phyloP scores from a whole-genome alignment of 2,888 invertebrate genomes.

The Anticlea derivata region DNA sequence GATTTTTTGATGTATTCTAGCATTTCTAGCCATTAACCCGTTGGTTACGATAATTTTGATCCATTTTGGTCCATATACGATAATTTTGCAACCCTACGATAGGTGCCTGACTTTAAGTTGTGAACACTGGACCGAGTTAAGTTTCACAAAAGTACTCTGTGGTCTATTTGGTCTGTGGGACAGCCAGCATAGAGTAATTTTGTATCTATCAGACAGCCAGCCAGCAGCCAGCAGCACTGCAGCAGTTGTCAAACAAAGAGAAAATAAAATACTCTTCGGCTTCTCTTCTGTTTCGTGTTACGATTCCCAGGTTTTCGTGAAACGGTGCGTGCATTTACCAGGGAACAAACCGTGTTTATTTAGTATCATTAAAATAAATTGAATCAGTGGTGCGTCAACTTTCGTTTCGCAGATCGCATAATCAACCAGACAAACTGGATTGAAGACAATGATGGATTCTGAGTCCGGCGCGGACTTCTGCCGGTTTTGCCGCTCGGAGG shows the following conservation, averaged over 20 bases:
- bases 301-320: slow-evolving; percentile 43
- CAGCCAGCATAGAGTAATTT: too few species aligned
- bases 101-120: too few species aligned
- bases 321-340: slow-evolving; percentile 47
- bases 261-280: slow-evolving; percentile 49
- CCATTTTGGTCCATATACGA: too few species aligned
- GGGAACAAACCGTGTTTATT: slow-evolving; percentile 16
- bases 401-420: slow-evolving; percentile 64
- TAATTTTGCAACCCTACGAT: too few species aligned
- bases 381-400: slow-evolving; percentile 27
- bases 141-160: too few species aligned
- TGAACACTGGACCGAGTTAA: too few species aligned
- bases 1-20: too few species aligned
- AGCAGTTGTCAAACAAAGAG: slow-evolving; percentile 65
- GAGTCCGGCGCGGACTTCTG: slow-evolving; percentile 94
- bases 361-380: slow-evolving; percentile 2
- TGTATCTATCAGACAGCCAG: too few species aligned
- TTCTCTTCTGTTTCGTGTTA: slow-evolving; percentile 51
- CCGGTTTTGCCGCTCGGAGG: slow-evolving; percentile 98
- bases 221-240: too few species aligned
- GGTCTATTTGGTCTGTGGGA: too few species aligned
- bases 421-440: slow-evolving; percentile 74
- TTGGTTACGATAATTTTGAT: too few species aligned
- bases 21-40: too few species aligned
- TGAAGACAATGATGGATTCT: slow-evolving; percentile 75